A percentile compares a stretch with the other conserved stretches of the same genome.
phyloP scores from a whole-genome alignment of 2,888 invertebrate species.

The Chouioia cunea region DNA sequence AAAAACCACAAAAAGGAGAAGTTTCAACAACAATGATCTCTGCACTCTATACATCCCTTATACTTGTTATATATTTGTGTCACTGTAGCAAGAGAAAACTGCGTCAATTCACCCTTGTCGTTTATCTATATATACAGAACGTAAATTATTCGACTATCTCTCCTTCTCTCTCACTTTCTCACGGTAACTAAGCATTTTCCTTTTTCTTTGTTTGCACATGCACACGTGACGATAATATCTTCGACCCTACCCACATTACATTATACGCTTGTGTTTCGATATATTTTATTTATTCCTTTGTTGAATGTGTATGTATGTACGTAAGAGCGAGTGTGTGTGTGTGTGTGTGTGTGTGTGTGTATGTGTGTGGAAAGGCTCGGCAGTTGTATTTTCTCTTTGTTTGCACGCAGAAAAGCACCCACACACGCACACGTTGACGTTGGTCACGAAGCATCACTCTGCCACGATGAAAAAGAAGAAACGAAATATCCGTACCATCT shows the following conservation, averaged over 20 bases:
- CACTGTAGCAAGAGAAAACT: not conserved
- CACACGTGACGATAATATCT: not conserved
- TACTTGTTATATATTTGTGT: not conserved
- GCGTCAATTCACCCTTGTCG: constrained; percentile 1
- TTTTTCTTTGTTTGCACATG: constrained; percentile 21
- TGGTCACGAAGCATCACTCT: no score
- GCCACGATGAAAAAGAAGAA: no score
- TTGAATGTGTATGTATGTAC: not conserved
- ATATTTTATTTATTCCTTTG: no score
- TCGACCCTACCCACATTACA: not conserved
- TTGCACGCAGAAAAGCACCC: no score
- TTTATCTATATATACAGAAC: constrained; percentile 6
- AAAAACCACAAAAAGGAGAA: not conserved
- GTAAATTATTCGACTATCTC: no score
- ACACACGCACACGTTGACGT: no score
- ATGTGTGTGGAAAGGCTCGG: no score
- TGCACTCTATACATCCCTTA: not conserved
- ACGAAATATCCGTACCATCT: no score
- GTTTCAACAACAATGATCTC: not conserved
- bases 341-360: not conserved
- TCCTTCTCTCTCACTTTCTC: no score
- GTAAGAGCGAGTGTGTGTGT: no score
- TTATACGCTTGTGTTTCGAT: not conserved
- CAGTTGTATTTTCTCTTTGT: no score
- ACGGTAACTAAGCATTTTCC: no score